Evolutionary conservation across 2,113 vertebrate genomes (phyloP).

Genomic region (Laticauda laticaudata): DNA sequence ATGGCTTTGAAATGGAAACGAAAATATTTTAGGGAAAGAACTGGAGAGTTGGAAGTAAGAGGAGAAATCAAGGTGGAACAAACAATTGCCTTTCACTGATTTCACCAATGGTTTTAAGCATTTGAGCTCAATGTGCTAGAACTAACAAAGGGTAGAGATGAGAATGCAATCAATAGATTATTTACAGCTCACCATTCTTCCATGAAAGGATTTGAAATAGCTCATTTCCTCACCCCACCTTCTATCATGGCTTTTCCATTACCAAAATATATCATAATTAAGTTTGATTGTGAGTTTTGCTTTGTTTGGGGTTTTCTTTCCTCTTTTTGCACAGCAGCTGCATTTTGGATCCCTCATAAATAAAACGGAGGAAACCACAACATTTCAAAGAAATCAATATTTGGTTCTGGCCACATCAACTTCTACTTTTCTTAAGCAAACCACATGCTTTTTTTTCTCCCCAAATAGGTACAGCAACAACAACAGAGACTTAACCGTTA

Average conservation of each 20-base stretch:
- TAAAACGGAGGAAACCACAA: neutral
- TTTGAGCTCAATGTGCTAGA: neutral
- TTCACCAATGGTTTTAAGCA: neutral
- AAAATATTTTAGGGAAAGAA: neutral
- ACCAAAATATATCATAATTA: neutral
- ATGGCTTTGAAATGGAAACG: neutral
- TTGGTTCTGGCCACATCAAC: neutral
- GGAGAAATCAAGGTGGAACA: neutral
- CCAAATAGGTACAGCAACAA: neutral
- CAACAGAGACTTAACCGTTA: neutral
- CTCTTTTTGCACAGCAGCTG: neutral
- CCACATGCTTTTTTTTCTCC: neutral
- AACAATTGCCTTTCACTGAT: neutral
- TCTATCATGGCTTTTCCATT: neutral
- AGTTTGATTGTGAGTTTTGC: neutral
- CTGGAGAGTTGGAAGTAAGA: neutral
- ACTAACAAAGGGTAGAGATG: neutral
- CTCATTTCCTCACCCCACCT: neutral
- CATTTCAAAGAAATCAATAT: neutral
- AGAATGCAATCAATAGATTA: neutral
- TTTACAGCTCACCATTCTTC: neutral
- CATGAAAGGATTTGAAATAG: neutral
- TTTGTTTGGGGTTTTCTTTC: neutral
- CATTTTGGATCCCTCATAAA: neutral
- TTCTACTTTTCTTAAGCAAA: neutral